These are phyloP conservation scores for Grus americana DNA, from an alignment of 2,113 vertebrate genomes.

Conservation along the genomic window DNA sequence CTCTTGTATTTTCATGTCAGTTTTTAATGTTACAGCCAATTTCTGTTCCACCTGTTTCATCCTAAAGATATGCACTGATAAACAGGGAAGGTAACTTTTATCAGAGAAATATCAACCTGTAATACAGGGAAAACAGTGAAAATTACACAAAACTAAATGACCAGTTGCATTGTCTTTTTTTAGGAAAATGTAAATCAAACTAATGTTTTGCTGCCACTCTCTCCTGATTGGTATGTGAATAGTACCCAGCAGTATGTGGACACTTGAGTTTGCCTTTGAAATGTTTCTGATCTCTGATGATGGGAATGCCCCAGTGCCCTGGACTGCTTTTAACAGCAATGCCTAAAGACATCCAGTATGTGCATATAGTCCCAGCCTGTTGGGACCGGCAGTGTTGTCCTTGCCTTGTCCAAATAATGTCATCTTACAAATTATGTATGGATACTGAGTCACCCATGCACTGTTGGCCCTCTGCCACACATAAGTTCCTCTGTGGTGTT, in stretches of 20 bases:
- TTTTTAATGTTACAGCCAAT: not conserved
- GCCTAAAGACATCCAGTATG: not conserved
- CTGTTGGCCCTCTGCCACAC: not conserved
- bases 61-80: not conserved
- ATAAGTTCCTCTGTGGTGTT: fast-evolving
- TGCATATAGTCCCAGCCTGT: not conserved
- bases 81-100: not conserved
- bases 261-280: not conserved
- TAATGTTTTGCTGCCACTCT: not conserved
- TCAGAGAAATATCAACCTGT: not conserved
- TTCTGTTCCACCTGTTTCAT: not conserved
- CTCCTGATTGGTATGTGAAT: not conserved
- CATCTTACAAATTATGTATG: fast-evolving
- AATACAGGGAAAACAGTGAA: not conserved
- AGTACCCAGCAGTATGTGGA: not conserved
- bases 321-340: not conserved
- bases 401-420: not conserved
- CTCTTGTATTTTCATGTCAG: not conserved
- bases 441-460: not conserved
- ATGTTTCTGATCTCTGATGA: not conserved
- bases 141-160: not conserved
- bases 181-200: not conserved
- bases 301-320: not conserved
- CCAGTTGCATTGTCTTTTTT: not conserved
- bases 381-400: not conserved